Evolutionary conservation across 1,140 invertebrate genomes (phyloP).

Genomic region (Drosophila teissieri): DNA sequence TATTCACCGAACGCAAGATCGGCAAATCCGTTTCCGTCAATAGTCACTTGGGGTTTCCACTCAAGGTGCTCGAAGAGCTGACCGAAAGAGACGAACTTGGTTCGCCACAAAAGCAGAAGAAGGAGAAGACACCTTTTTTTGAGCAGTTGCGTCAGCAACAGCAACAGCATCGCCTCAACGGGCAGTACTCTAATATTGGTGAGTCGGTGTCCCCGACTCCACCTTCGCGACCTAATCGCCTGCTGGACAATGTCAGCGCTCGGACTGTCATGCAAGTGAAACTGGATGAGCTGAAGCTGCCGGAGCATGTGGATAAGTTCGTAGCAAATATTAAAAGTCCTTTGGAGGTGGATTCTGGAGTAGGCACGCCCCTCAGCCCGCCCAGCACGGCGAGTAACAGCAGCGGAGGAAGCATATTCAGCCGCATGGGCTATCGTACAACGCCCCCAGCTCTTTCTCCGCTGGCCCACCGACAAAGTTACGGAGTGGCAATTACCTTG

Average conservation of each 20-base stretch:
- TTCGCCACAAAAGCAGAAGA: slow-evolving; percentile 84
- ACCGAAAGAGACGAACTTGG: slow-evolving; percentile 85
- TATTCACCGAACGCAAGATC: slow-evolving; percentile 84
- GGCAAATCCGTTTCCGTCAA: slow-evolving; percentile 83
- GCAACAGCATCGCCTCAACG: slow-evolving; percentile 58
- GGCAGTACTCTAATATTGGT: slow-evolving; percentile 30
- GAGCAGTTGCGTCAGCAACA: slow-evolving; percentile 82
- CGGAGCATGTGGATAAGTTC: slow-evolving; percentile 85
- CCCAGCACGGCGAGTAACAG: slow-evolving; percentile 72
- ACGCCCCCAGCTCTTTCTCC: slow-evolving; percentile 74
- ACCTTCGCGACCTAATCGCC: slow-evolving; percentile 71
- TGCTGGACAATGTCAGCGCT: slow-evolving; percentile 65
- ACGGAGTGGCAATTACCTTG: slow-evolving; percentile 50
- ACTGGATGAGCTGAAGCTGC: slow-evolving; percentile 83
- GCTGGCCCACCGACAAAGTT: slow-evolving; percentile 58
- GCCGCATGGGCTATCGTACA: slow-evolving; percentile 78
- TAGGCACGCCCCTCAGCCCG: slow-evolving; percentile 85
- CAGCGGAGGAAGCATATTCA: slow-evolving; percentile 73
- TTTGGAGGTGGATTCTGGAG: slow-evolving; percentile 86
- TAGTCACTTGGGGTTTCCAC: slow-evolving; percentile 85
- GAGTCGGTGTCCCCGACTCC: slow-evolving; percentile 35
- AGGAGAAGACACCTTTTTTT: slow-evolving; percentile 85
- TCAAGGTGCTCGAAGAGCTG: slow-evolving; percentile 86
- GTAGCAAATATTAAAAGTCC: slow-evolving; percentile 80
- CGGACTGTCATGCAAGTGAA: slow-evolving; percentile 69